phyloP scores from a whole-genome alignment of 2,113 vertebrate genomes.

The Chaetodon trifascialis region DNA sequence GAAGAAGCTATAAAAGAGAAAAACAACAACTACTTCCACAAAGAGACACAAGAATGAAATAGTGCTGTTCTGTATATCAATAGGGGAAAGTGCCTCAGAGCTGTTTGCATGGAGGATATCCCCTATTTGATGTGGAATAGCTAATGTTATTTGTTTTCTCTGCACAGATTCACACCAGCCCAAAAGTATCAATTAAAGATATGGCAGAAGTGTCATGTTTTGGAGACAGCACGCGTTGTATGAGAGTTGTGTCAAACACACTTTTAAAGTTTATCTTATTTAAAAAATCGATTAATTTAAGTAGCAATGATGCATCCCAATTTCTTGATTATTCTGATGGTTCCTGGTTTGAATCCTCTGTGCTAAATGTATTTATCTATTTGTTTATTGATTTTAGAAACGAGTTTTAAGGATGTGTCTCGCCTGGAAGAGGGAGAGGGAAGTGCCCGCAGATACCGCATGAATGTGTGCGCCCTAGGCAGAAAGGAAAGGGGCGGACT shows the following conservation, averaged over 20 bases:
- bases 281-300: not conserved
- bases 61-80: constrained; percentile 77
- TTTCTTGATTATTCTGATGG: not conserved
- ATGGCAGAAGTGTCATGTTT: not conserved
- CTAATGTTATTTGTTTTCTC: constrained; percentile 47
- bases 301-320: not conserved
- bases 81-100: constrained; percentile 50
- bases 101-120: constrained; percentile 59
- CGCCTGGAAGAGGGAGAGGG: constrained; percentile 68
- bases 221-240: no score
- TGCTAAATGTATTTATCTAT: not conserved
- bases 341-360: not conserved
- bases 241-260: not conserved
- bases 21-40: constrained; percentile 85
- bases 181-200: not conserved
- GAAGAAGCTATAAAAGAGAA: constrained; percentile 93
- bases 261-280: not conserved
- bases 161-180: not conserved
- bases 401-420: constrained; percentile 39
- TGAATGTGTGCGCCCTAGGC: constrained; percentile 79
- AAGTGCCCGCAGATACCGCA: constrained; percentile 67
- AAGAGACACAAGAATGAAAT: constrained; percentile 88
- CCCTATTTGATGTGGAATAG: constrained; percentile 38
- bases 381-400: constrained; percentile 34
- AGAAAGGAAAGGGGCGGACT: constrained; percentile 89